Percentiles rank a stretch among this genome's conserved stretches.
Evolutionary conservation across 2,888 invertebrate species (phyloP).

Genomic region (Dasysyrphus tricinctus): DNA sequence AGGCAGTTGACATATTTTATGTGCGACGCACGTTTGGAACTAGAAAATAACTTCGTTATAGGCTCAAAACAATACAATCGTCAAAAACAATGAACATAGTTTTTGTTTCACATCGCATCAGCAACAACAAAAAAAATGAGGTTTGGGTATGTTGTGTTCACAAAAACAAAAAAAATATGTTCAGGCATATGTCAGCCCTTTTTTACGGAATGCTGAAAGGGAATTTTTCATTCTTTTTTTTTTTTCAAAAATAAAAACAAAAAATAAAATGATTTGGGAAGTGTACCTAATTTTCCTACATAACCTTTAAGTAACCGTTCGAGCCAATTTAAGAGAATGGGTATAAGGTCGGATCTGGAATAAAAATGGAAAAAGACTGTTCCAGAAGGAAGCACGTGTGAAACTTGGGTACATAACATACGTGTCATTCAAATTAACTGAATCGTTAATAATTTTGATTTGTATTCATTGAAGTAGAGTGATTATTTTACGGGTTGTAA

Average conservation of each 20-base stretch:
- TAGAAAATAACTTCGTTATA: slow-evolving; percentile 22
- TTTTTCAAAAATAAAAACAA: background rate
- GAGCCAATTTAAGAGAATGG: background rate
- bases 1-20: slow-evolving; percentile 1
- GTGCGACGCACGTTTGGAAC: background rate
- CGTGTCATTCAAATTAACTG: slow-evolving; percentile 16
- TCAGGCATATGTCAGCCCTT: slow-evolving; percentile 11
- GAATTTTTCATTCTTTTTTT: background rate
- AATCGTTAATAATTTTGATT: slow-evolving; percentile 1
- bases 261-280: background rate
- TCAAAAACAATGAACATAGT: slow-evolving; percentile 28
- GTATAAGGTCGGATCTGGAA: background rate
- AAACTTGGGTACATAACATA: background rate
- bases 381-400: background rate
- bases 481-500: background rate
- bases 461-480: background rate
- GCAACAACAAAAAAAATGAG: slow-evolving; percentile 11
- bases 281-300: slow-evolving; percentile 1
- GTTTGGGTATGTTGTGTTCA: background rate
- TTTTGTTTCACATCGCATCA: slow-evolving; percentile 17
- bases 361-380: background rate
- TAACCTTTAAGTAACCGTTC: slow-evolving; percentile 10
- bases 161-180: background rate
- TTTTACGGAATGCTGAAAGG: background rate
- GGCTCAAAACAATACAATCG: slow-evolving; percentile 8